Base-by-base conservation (phyloP, 2,113 vertebrate genomes). In the Lethenteron reissneri region DNA sequence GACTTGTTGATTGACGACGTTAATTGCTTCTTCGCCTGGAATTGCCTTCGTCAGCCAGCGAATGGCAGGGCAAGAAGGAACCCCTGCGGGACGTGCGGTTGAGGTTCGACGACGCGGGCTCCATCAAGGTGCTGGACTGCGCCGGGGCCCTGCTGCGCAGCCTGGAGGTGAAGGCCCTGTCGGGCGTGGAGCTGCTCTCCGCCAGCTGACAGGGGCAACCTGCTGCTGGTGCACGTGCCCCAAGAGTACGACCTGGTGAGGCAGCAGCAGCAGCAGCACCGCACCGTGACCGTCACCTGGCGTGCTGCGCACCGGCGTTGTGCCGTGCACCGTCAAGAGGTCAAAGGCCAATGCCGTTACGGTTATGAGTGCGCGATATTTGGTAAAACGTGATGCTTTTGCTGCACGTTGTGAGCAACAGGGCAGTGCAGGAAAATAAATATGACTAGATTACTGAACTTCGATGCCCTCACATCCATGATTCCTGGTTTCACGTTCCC, bases 211-310 rank as follows among this genome's bases (percentile, higher is more conserved):
- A 75, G 58, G 1, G 79, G 84, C 3, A 73, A 77, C 58, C 84
- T 76, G 62, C 76, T 80, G 57, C 78, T 94, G 70, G 80, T 97
- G 70, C 92, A 90, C 80, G 84, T 89, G 41, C 88, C 87, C 58
- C 95, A 94, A 76, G 94, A 97, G 72, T 91, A 92, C 0, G 92
- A 99, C 78, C 79, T 99, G 83, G 94, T 97, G 79, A 75, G 84
- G 87, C 78, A 75, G 58, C 1, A 79, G 84, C 3, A 41, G 25
- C 25, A 41, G 41, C 41, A 7, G 41, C 80, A 57, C 77, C 60
- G 76, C 80, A 57, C 77, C 92, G 70, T 80, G 95, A 70, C 41
- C 41, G 41, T 41, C 41, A 7, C 41, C 41, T 41, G 41, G 41
- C 41, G 41, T 41, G 41, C 41, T 7, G 41, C 41, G 41, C 41